Evolutionary conservation across 2,113 vertebrate species (phyloP), one percentile per base, ranked within the genome.

Genomic region (Halichoerus grypus): DNA sequence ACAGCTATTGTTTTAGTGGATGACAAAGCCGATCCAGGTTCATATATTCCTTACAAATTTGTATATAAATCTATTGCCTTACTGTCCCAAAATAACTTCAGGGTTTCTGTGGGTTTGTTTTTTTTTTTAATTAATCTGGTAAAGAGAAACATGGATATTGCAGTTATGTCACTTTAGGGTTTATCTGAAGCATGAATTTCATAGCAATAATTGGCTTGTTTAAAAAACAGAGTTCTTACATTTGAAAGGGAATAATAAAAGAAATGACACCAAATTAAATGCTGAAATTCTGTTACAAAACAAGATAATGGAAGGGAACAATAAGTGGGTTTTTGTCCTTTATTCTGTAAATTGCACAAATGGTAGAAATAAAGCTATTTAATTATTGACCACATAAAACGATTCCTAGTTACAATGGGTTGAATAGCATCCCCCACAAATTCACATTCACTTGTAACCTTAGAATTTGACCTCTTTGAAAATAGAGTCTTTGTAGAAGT

Each of bases 171-270:
- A 12, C 4, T 71, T 89, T 63, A 63, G 51, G 51, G 63, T 49
- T 55, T 87, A 85, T 21, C 6, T 36, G 31, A 65, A 95, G 13
- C 15, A 94, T 86, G 8, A 83, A 76, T 97, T 83, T 96, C 31
- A 65, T 42, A 74, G 77, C 0, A 67, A 51, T 72, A 83, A 96
- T 65, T 63, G 53, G 2, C 18, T 93, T 86, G 15, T 61, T 77
- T 93, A 46, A 26, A 85, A 95, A 97, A 85, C 4, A 82, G 2
- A 72, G 2, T 69, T 69, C 16, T 92, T 74, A 77, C 0, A 15
- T 96, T 31, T 88, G 53, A 79, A 88, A 74, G 28, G 24, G 33
- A 87, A 74, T 81, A 33, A 18, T 24, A 31, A 92, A 63, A 19
- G 0, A 83, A 81, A n/a, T 19, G 22, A 1, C 31, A 74, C 28